Evolutionary conservation across 2,888 invertebrate genomes (phyloP), one percentile per base, ranked within the genome.

Genomic region (Villa cingulata): DNA sequence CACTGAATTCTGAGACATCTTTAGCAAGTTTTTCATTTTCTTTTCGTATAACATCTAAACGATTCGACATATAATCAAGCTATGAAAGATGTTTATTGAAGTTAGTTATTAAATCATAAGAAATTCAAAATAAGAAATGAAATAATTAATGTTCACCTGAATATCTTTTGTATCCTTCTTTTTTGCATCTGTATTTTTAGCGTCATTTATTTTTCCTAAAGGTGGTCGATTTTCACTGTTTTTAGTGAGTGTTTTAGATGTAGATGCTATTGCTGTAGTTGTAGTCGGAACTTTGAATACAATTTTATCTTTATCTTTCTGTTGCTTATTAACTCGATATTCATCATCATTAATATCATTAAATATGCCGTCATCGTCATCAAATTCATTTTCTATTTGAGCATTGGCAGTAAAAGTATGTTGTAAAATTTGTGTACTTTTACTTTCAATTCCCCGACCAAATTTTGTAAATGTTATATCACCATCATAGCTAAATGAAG

Each of bases 11-110:
- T 5, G 38, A 29, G 18, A 43, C 32, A 29, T 51, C 50, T 18
- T 47, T 45, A 36, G 50, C 27, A 1, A 55, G 39, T 27, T 51
- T 48, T 20, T 53, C 49, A 38, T 49, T 52, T 41, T 53, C 49
- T 37, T 50, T 49, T 39, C 48, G 45, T 5, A 45, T 36, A 4
- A 17, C 14, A 16, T 39, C 43, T 9, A 45, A 37, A 12, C 41
- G 37, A 6, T 37, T 43, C 16, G 32, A 48, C 7, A 51, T 32
- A 32, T 32, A 32, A 12, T 32, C 2, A 1, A 27, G 6, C 27
- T 27, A 10, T n/a, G n/a, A n/a, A n/a, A n/a, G n/a, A n/a, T n/a
- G n/a, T n/a, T n/a, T n/a, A n/a, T n/a, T n/a, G n/a, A n/a, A n/a
- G n/a, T n/a, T 9, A 27, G 27, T 27, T 27, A 27, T 6, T 27